Evolutionary conservation across 2,888 invertebrate species (phyloP), one percentile per base, ranked within the genome.

Genomic region (Eupithecia abbreviata): DNA sequence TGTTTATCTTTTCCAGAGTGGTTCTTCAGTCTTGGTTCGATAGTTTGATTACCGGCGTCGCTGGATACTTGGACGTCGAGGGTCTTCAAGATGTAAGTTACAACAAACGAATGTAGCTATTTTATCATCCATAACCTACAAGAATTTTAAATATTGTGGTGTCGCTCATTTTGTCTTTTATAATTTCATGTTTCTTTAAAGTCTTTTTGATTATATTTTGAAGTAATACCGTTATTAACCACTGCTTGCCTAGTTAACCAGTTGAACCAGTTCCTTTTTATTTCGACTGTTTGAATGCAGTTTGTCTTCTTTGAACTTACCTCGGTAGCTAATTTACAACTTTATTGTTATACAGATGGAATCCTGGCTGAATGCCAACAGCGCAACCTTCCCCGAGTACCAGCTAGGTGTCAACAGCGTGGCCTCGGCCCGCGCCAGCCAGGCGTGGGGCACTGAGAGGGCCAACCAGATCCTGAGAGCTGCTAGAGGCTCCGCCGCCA

Each of bases 1-100:
- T 10, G 45, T 67, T 73, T 70, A 66, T 75, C 62, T 45, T 76
- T 90, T 90, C 47, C 89, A 94, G 94, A 43, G 89, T 91, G 6
- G 84, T 92, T 3, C 87, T 93, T 0, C 90, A 86, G 13, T 75
- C 90, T 0, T 91, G 89, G 90, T 93, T 92, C 73, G 82, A 85
- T 72, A 91, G 68, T 67, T 81, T 94, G 1, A 79, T 95, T 0
- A 82, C 86, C 30, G 91, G 87, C 80, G 76, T 93, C 3, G 92
- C 93, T 12, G 80, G 84, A 42, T 93, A 94, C 71, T 84, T 93
- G 79, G 90, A 94, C 30, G 90, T 88, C 73, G 91, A 90, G 75
- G 93, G 92, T 4, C 85, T 95, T 49, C 73, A 78, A 62, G 91
- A 93, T 65, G 94, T 94, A 87, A 92, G 94, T 66, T 49, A 49